These are phyloP conservation scores for Numenius phaeopus DNA, from an alignment of 2,797 vertebrate genomes.

Conservation along the genomic window DNA sequence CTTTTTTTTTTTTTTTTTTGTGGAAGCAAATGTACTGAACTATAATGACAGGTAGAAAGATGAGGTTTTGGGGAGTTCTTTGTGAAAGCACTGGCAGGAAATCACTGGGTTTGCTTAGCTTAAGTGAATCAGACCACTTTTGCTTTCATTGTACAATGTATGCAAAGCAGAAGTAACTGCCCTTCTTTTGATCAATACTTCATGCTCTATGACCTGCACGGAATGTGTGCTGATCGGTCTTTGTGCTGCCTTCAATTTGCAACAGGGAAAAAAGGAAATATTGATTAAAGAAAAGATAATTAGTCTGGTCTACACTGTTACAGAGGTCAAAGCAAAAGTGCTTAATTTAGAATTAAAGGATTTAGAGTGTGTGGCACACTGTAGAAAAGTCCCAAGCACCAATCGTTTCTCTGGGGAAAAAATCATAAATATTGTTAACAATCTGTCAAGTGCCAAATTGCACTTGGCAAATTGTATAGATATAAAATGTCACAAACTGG, in stretches of 20 bases:
- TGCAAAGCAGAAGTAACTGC: neutral
- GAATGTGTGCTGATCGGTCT: neutral
- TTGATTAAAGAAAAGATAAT: neutral
- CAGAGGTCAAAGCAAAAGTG: neutral
- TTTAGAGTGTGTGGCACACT: neutral
- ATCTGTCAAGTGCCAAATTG: neutral
- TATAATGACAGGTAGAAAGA: neutral
- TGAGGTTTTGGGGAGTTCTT: neutral
- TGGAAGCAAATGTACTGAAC: neutral
- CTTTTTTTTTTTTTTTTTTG: neutral
- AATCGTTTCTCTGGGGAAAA: neutral
- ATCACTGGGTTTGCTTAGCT: neutral
- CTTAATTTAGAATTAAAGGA: neutral
- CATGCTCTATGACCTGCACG: neutral
- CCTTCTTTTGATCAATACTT: neutral
- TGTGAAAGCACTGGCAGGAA: neutral
- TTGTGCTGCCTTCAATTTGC: neutral
- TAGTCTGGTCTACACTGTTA: neutral
- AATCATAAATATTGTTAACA: neutral
- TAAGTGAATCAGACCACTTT: neutral
- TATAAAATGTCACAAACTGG: neutral
- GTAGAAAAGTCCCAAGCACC: neutral
- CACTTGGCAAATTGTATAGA: neutral
- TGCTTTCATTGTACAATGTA: neutral
- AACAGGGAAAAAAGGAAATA: neutral